Conservation (phyloP, 2,113 vertebrate genomes). For the Malurus elegans region DNA sequence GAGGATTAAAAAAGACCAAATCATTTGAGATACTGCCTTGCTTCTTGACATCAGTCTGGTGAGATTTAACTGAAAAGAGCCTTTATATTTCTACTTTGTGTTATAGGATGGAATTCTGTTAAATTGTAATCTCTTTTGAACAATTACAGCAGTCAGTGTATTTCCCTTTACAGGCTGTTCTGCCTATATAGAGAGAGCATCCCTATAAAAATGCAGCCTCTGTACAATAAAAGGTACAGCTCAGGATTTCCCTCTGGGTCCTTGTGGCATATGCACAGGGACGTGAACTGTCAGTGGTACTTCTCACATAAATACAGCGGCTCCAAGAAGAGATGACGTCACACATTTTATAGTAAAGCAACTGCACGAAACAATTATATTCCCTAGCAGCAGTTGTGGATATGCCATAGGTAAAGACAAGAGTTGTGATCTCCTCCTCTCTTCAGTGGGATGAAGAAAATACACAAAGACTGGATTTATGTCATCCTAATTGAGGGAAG, state of each 20-base stretch:
- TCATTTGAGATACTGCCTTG: slow-evolving; percentile 8
- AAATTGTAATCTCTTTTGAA: slow-evolving; percentile 22
- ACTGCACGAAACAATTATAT: not conserved
- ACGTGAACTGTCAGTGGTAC: not conserved
- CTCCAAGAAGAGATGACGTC: not conserved
- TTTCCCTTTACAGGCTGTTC: not conserved
- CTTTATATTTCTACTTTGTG: slow-evolving; percentile 27
- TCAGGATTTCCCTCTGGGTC: not conserved
- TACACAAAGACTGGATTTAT: not conserved
- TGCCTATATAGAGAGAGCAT: not conserved
- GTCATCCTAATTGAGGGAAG: not conserved
- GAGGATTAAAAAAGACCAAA: slow-evolving; percentile 43
- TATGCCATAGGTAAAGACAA: rapidly evolving
- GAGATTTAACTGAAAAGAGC: slow-evolving; percentile 41
- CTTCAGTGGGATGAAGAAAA: not conserved
- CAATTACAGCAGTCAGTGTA: not conserved
- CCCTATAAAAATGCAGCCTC: not conserved
- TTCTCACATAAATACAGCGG: not conserved
- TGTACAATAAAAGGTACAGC: not conserved
- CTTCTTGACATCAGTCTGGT: slow-evolving; percentile 37
- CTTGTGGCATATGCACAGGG: not conserved
- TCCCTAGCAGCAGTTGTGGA: not conserved
- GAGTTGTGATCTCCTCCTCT: not conserved
- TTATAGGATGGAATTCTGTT: slow-evolving; percentile 12
- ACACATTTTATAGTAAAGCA: not conserved